Evolutionary conservation across 2,888 invertebrate species (phyloP).

Genomic region (Melinaea marsaeus): DNA sequence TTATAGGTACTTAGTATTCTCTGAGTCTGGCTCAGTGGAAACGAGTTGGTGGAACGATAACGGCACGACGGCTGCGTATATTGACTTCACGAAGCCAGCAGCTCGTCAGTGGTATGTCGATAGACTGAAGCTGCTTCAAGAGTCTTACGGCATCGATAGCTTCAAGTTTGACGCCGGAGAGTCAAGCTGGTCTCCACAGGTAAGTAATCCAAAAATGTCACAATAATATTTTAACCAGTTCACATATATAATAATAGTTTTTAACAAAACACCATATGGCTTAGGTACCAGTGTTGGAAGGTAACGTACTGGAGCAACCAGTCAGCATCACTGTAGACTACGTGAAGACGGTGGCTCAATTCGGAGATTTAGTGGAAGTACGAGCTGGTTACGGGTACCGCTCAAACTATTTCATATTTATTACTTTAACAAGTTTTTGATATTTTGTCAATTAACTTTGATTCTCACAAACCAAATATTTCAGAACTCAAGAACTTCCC

Average conservation of each 20-base stretch:
- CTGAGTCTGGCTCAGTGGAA: constrained; percentile 65
- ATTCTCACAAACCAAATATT: constrained; percentile 1
- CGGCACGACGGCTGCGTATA: constrained; percentile 72
- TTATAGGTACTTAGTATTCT: constrained; percentile 67
- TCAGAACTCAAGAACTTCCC: constrained; percentile 82
- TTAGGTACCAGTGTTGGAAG: constrained; percentile 63
- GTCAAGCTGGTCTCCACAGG: constrained; percentile 80
- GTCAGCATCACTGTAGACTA: constrained; percentile 77
- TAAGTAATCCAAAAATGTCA: constrained; percentile 31
- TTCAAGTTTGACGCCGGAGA: constrained; percentile 92
- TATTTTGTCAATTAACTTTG: background rate
- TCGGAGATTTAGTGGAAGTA: constrained; percentile 79
- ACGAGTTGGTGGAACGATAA: constrained; percentile 77
- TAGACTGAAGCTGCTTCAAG: constrained; percentile 72
- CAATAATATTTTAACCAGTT: too few species aligned
- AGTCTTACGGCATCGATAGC: constrained; percentile 81
- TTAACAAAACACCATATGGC: constrained; percentile 2
- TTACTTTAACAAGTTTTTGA: background rate
- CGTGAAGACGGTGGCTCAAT: constrained; percentile 73
- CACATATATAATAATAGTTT: too few species aligned
- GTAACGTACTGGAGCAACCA: constrained; percentile 68
- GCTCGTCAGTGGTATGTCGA: constrained; percentile 80
- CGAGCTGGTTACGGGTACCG: constrained; percentile 60
- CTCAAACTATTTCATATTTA: background rate
- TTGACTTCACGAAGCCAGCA: constrained; percentile 84